Base-by-base conservation (phyloP, 1,140 invertebrate species). In the Aricia agestis region DNA sequence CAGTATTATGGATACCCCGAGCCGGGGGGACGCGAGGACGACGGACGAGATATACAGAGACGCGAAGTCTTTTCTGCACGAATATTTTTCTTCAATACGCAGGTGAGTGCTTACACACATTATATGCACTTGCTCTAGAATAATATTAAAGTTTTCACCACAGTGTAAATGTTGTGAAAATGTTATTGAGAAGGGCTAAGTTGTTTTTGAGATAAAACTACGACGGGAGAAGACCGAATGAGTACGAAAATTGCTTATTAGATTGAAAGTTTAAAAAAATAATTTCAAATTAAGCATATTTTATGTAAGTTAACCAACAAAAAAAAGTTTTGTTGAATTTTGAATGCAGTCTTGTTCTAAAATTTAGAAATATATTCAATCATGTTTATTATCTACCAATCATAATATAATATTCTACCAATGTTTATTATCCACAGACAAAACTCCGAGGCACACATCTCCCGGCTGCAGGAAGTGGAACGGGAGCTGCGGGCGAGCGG, bases 41-140 rank as follows among this genome's bases (percentile, higher is more conserved):
- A 79, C 92, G 1, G 92, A 95, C 61, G 93, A 94, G 69, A 92
- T 97, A 3, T 92, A 96, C 68, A 85, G 92, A 32, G 95, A 97
- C n/a, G 97, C 97, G 17, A 95, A 96, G 83, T 94, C 96, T 75
- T 97, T 98, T 89, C 90, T 97, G 17, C 95, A 96, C 78, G 96
- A 98, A 86, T 98, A 97, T 87, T 98, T 96, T 78, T 93, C 95
- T 70, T 97, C 96, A 18, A 97, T 97, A 76, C 94, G 96, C 92
- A 95, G 96, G 96, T 97, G 92, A 86, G 83, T 66, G 79, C 59
- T 68, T 61, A 18, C 84, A 36, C 36, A 36, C 36, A 96, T 63
- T 52, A 61, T 59, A 66, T 74, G 17, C 65, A 67, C 17, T 52
- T 52, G 45, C 45, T 3, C 45, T 52, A 10, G 45, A 52, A 52